These are phyloP conservation scores for Spisula solida DNA, from an alignment of 2,888 invertebrate genomes.

Conservation along the genomic window DNA sequence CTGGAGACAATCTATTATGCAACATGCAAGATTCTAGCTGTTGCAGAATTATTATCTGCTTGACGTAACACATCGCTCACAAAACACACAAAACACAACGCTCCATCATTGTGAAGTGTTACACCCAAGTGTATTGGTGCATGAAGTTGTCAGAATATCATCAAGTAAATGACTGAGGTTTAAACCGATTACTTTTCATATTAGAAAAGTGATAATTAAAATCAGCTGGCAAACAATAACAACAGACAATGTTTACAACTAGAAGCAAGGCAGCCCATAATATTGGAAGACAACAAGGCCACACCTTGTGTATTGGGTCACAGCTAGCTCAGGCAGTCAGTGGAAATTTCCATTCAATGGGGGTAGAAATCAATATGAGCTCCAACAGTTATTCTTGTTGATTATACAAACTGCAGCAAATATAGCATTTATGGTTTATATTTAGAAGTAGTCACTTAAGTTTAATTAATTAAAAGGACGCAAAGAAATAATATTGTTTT, in stretches of 20 bases:
- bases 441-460: background rate
- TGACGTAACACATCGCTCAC: background rate
- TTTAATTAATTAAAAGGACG: background rate
- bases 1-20: background rate
- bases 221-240: no score
- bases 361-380: background rate
- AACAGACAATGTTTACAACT: no score
- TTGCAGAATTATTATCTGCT: background rate
- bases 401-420: background rate
- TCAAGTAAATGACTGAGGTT: no score
- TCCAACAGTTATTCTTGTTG: background rate
- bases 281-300: background rate
- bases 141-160: no score
- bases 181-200: no score
- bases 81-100: no score
- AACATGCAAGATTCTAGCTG: background rate
- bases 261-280: no score
- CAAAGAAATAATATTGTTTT: background rate
- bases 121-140: no score
- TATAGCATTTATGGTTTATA: background rate
- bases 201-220: no score
- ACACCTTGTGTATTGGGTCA: conserved; percentile 7
- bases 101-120: no score
- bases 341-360: conserved; percentile 13
- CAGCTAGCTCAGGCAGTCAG: background rate